These are phyloP conservation scores for Drosophila affinis DNA, from an alignment of 2,888 invertebrate species.

Conservation along the genomic window DNA sequence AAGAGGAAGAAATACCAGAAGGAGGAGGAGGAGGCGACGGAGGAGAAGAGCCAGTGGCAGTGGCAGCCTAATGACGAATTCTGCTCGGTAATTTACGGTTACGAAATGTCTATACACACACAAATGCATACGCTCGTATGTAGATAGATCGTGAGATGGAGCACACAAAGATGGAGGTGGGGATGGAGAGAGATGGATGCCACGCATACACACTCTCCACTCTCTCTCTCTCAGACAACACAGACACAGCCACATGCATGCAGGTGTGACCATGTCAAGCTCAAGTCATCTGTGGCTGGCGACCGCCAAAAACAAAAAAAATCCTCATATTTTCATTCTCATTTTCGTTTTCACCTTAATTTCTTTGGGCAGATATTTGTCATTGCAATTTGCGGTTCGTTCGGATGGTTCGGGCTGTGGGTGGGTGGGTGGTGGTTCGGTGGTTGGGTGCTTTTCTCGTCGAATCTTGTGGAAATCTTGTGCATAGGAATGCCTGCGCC, in stretches of 20 bases:
- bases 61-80: constrained; percentile 67
- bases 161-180: background rate
- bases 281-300: constrained; percentile 53
- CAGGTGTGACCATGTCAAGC: constrained; percentile 62
- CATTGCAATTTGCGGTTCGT: constrained; percentile 35
- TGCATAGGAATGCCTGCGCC: constrained; percentile 42
- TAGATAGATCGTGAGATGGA: constrained; percentile 12
- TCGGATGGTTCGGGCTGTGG: background rate
- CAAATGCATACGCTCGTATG: background rate
- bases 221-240: background rate
- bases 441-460: constrained; percentile 31
- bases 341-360: constrained; percentile 37
- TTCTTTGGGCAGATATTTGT: constrained; percentile 38
- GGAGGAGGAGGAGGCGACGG: background rate
- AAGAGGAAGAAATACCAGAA: background rate
- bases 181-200: constrained; percentile 18
- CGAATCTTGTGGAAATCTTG: constrained; percentile 40
- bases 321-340: constrained; percentile 53
- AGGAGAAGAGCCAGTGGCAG: background rate
- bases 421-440: constrained; percentile 12
- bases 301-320: constrained; percentile 44
- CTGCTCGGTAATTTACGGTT: constrained; percentile 73
- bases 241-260: background rate
- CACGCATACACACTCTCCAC: constrained; percentile 20
- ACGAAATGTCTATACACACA: constrained; percentile 56